Evolutionary conservation across 2,888 invertebrate species (phyloP), one percentile per base, ranked within the genome.

Genomic region (Pyralis farinalis): DNA sequence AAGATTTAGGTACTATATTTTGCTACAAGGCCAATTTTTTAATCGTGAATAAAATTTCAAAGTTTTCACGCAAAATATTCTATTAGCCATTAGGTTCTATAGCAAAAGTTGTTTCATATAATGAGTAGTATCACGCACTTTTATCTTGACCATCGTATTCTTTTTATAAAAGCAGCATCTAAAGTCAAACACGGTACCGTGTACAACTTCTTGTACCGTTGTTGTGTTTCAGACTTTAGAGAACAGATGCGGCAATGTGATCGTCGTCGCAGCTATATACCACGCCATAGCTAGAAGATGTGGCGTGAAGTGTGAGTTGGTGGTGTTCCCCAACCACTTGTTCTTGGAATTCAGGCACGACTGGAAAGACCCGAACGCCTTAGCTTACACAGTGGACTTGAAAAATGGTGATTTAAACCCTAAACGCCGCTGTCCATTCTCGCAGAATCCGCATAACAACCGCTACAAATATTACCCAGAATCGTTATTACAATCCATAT

Each of bases 291-390:
- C 83, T 1, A 59, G 55, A 28, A 55, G 57, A n/a, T 75, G 75
- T 40, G 81, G 75, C 6, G 62, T 80, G 1, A 41, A 51, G 3
- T 76, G 77, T 43, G 64, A 75, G 12, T 47, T 87, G 22, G 58
- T 79, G 0, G 67, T 69, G 1, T 82, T 83, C 43, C 71, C 77
- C 0, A 72, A 77, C 44, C 84, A 86, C 51, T 44, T 83, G 41
- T 81, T 77, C 43, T 32, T 86, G 9, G 70, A 81, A 44, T 79
- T 78, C 25, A 11, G 25, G 76, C 58, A 59, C 25, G 64, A 70
- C 34, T 53, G 47, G 7, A 40, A 46, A 22, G 44, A 53, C 4
- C 27, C 34, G 1, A 12, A 37, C 7, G 38, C 51, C 4, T 34
- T 46, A n/a, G 21, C 49, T 3, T 74, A 63, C 43, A 67, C 66